Base-by-base conservation (phyloP, 2,113 vertebrate species). In the Stegastes partitus region DNA sequence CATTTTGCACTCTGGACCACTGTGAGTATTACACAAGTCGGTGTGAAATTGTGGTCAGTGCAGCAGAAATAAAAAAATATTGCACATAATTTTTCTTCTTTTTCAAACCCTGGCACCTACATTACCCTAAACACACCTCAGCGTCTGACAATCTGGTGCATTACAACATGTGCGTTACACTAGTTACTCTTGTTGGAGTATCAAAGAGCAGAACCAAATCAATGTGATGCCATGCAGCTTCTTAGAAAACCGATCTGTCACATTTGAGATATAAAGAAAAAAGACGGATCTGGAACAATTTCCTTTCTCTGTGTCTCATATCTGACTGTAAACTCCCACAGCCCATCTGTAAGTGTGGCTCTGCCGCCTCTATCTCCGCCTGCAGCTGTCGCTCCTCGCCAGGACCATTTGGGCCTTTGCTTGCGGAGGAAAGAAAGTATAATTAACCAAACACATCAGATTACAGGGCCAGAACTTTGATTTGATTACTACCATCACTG, bases 261-360 rank as follows among this genome's bases (percentile, higher is more conserved):
- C 44, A 45, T 50, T 19, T 49, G 37, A 57, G 56, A 47, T 50
- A 6, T 61, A 16, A 34, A 61, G 21, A 49, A 25, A 34, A 53
- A 19, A 45, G 57, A 37, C 26, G 3, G 39, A 42, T 12, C 14
- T 42, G 39, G 39, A 42, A 42, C 39, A 42, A 15, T 42, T 42
- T 42, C 47, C 26, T 31, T 39, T 63, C 19, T 49, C 16, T 39
- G 34, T 18, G 18, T 45, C 34, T 58, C 26, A 26, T 34, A 11
- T 70, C 34, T 74, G 37, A 70, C 47, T 31, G 42, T 39, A 65
- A 39, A 77, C 80, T 64, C 72, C 73, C 63, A 69, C 85, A 70
- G 58, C 23, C 77, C 81, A 61, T 83, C 81, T 81, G 81, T 57
- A 57, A 68, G 54, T 69, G 67, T 39, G 26, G 16, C 49, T 42